Conservation (phyloP, 2,888 invertebrate genomes). For the Plutella xylostella region DNA sequence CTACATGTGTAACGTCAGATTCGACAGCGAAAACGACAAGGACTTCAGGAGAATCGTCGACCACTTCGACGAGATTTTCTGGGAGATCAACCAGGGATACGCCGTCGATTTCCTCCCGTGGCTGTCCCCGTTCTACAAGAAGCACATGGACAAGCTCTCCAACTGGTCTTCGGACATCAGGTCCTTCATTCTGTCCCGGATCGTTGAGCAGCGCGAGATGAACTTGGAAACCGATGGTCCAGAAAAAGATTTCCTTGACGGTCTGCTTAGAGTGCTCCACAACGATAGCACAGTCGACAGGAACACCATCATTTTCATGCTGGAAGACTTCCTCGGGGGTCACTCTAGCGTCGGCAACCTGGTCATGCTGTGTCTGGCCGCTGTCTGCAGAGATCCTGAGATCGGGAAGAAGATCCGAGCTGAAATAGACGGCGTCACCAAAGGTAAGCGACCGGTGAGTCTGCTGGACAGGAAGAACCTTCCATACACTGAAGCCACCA, state of each 20-base stretch:
- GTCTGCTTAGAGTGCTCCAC: constrained; percentile 76
- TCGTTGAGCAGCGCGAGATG: constrained; percentile 71
- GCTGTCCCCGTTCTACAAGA: constrained; percentile 78
- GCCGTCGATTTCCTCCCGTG: constrained; percentile 89
- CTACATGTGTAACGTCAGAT: constrained; percentile 88
- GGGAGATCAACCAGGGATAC: constrained; percentile 92
- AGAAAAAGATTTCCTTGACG: constrained; percentile 84
- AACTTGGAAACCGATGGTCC: constrained; percentile 70
- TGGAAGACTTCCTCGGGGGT: constrained; percentile 90
- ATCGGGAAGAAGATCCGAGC: constrained; percentile 74
- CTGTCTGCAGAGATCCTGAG: constrained; percentile 74
- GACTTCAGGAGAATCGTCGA: constrained; percentile 77
- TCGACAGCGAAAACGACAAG: constrained; percentile 73
- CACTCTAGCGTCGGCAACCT: constrained; percentile 90
- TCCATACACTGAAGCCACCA: constrained; percentile 85
- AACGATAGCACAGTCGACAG: constrained; percentile 77
- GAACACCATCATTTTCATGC: constrained; percentile 83
- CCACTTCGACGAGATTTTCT: constrained; percentile 88
- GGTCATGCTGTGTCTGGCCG: constrained; percentile 80
- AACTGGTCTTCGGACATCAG: constrained; percentile 78
- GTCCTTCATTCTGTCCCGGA: constrained; percentile 78
- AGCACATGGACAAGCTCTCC: constrained; percentile 75
- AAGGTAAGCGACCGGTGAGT: constrained; percentile 67
- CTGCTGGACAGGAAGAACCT: constrained; percentile 75
- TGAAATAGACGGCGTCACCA: constrained; percentile 75